A percentile compares a stretch with the other conserved stretches of the same genome.
Conservation (phyloP, 1,140 invertebrate species). For the Drosophila mauritiana region DNA sequence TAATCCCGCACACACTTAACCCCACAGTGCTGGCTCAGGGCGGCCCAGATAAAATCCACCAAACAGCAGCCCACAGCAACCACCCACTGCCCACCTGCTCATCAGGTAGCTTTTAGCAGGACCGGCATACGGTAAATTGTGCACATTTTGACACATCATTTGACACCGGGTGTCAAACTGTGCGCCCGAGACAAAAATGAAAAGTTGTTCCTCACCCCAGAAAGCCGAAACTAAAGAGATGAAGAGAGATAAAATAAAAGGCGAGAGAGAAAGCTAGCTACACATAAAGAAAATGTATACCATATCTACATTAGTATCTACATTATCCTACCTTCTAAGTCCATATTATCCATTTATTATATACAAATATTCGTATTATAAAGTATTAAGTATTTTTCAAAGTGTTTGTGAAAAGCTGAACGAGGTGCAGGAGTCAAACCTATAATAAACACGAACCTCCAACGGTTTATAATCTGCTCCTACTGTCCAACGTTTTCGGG, state of each 20-base stretch:
- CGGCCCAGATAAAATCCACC: conserved; percentile 1
- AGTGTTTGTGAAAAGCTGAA: conserved; percentile 4
- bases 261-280: not conserved
- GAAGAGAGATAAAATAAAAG: conserved; percentile 25
- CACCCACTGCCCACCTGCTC: conserved; percentile 11
- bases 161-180: conserved; percentile 76
- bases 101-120: conserved; percentile 45
- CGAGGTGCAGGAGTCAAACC: conserved; percentile 54
- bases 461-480: conserved; percentile 5
- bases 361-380: not conserved
- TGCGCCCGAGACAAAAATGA: conserved; percentile 68
- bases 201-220: conserved; percentile 54
- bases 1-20: conserved; percentile 74
- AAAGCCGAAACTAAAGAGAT: not conserved
- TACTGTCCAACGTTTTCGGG: conserved; percentile 54
- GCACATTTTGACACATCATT: conserved; percentile 81
- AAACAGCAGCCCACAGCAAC: not conserved
- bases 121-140: conserved; percentile 70
- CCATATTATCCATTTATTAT: not conserved
- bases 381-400: not conserved
- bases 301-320: too few relatives aligned
- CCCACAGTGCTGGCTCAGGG: conserved; percentile 19
- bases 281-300: conserved; percentile 1
- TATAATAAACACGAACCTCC: conserved; percentile 60
- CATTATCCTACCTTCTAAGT: not conserved